These are phyloP conservation scores for Sphaerodactylus townsendi DNA, from an alignment of 2,113 vertebrate species.

Conservation along the genomic window DNA sequence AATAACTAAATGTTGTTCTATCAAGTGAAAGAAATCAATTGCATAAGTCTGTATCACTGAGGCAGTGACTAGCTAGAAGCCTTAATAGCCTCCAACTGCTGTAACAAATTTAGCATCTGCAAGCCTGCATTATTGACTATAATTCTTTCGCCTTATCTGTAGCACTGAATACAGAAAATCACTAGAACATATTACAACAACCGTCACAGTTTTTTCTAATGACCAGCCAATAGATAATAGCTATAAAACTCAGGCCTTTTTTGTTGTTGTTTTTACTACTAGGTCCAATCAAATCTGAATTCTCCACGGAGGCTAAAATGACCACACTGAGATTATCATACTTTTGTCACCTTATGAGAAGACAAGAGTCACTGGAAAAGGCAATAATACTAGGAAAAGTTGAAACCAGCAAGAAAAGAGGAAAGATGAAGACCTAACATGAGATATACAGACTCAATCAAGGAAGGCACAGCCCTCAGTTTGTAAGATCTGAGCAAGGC, in stretches of 20 bases:
- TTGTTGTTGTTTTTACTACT: not conserved
- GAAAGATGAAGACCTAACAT: no score
- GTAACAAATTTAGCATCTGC: not conserved
- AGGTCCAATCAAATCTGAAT: no score
- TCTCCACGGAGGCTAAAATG: no score
- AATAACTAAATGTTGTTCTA: not conserved
- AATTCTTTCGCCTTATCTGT: constrained; percentile 20
- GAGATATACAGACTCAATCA: no score
- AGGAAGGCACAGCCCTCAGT: no score
- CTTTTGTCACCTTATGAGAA: no score
- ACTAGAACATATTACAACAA: not conserved
- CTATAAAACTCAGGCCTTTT: not conserved
- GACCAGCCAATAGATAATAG: not conserved
- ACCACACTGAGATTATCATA: no score
- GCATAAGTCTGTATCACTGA: not conserved
- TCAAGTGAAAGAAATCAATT: not conserved
- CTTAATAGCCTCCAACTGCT: constrained; percentile 1
- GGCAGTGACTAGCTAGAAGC: constrained; percentile 3
- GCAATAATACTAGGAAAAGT: no score
- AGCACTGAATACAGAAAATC: constrained; percentile 12
- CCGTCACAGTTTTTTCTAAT: not conserved
- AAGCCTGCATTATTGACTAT: not conserved
- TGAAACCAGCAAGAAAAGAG: no score
- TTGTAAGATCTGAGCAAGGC: no score
- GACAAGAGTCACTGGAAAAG: no score